These are phyloP conservation scores for Heteropelma amictum DNA, from an alignment of 2,888 invertebrate genomes.

Conservation along the genomic window DNA sequence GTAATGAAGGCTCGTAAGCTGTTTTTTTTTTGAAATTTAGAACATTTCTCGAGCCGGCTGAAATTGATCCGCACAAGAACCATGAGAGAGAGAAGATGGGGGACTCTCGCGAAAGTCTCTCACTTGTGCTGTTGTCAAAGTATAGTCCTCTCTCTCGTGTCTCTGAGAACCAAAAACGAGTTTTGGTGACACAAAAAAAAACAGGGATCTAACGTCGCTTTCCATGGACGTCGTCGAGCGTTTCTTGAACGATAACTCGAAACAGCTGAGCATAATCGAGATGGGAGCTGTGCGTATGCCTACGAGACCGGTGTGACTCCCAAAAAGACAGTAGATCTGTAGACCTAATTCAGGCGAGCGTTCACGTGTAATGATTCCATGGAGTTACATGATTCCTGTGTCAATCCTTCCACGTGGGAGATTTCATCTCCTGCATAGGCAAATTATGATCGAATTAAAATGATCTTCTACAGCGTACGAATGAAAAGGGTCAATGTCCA, in stretches of 20 bases:
- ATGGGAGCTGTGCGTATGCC: neutral
- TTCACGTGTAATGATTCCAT: neutral
- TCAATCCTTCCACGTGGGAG: neutral
- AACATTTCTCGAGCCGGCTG: slow-evolving; percentile 66
- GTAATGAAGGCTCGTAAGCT: too few species aligned
- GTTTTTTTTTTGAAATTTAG: too few species aligned
- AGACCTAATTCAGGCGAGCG: neutral
- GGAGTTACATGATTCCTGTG: neutral
- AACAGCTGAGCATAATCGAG: slow-evolving; percentile 27
- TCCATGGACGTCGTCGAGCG: slow-evolving; percentile 53
- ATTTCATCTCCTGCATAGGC: slow-evolving; percentile 4
- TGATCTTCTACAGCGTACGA: neutral
- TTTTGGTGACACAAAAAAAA: slow-evolving; percentile 75
- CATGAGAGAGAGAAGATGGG: neutral
- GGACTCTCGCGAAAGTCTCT: slow-evolving; percentile 40
- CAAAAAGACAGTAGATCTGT: slow-evolving; percentile 31
- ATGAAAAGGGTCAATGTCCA: neutral
- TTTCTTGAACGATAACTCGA: slow-evolving; percentile 37
- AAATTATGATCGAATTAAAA: slow-evolving; percentile 16
- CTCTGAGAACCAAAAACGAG: slow-evolving; percentile 68
- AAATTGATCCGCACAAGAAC: slow-evolving; percentile 11
- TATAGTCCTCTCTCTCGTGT: slow-evolving; percentile 12
- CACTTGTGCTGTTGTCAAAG: slow-evolving; percentile 7
- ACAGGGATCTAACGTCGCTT: slow-evolving; percentile 67
- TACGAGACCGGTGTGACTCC: slow-evolving; percentile 1